Evolutionary conservation across 2,888 invertebrate species (phyloP).

Genomic region (Acrocyrtus sp.): DNA sequence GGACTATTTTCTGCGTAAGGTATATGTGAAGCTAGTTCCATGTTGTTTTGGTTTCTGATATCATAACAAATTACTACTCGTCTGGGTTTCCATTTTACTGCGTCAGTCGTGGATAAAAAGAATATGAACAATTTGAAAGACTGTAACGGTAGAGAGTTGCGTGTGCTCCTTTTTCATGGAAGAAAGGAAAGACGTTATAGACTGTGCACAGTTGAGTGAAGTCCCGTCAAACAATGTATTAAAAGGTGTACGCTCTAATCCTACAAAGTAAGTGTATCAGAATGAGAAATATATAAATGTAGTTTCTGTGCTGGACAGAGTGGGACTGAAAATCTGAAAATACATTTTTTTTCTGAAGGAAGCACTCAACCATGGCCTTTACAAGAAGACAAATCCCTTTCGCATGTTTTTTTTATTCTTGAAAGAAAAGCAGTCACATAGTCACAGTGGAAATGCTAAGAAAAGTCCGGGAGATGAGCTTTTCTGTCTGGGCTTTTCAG

Average conservation of each 20-base stretch:
- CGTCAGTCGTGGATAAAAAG: not conserved
- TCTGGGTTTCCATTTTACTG: not conserved
- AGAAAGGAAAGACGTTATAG: too few relatives aligned
- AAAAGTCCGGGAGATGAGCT: too few relatives aligned
- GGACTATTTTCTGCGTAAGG: not conserved
- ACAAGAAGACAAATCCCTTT: not conserved
- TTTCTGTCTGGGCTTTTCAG: too few relatives aligned
- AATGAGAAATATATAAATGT: too few relatives aligned
- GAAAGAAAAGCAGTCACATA: not conserved
- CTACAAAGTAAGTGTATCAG: too few relatives aligned
- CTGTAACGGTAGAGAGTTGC: not conserved
- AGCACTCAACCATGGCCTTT: not conserved
- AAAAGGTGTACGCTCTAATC: not conserved
- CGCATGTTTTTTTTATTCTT: slow-evolving; percentile 9
- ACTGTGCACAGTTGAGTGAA: too few relatives aligned
- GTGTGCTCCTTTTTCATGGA: too few relatives aligned
- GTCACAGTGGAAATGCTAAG: not conserved
- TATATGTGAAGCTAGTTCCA: not conserved
- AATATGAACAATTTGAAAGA: not conserved
- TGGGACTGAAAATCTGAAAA: too few relatives aligned
- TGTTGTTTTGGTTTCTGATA: not conserved
- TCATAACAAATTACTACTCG: not conserved
- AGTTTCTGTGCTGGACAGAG: too few relatives aligned
- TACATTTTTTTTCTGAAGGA: too few relatives aligned
- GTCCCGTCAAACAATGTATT: too few relatives aligned